Base-by-base conservation (phyloP, 2,113 vertebrate species). In the Hyaena hyaena region DNA sequence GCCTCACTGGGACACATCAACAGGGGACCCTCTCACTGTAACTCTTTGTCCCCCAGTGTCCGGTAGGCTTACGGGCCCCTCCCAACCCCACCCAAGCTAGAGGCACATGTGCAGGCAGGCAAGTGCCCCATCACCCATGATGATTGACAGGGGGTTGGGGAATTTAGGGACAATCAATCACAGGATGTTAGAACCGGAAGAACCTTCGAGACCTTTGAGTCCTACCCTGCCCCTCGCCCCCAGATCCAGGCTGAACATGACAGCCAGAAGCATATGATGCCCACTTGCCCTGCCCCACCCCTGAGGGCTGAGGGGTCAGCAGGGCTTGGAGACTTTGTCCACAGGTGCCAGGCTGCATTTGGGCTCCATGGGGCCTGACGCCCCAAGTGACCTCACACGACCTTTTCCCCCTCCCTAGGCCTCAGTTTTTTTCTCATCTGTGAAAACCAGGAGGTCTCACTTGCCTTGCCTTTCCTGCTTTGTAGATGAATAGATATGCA, bases 131-230 rank as follows among this genome's bases (percentile, higher is more conserved):
- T 77, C 94, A 97, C 95, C 97, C 95, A 66, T 9, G 58, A 93
- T 98, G 97, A 98, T 96, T 96, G 90, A 68, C 35, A 66, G 53
- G 68, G 31, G 45, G 23, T 43, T 1, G 0, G 61, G 53, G 48
- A 16, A 80, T 39, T n/a, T 4, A 68, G 68, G 68, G 65, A 79
- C 17, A 71, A 90, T 82, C 96, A 98, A 96, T 94, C 90, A 88
- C 39, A 88, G 58, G 63, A 65, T 69, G n/a, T 90, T 26, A 91
- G 76, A 96, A 87, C 87, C 81, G 79, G 92, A 96, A 98, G 98
- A 98, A 98, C 97, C 97, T 98, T 98, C 96, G 96, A 98, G 95
- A 98, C 97, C 93, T 94, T 81, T 63, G 53, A 35, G 39, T 92
- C 95, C 55, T 50, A 92, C 45, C 80, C 84, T 88, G 24, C 4